Evolutionary conservation across 2,888 invertebrate genomes (phyloP).

Genomic region (Hemithea aestivaria): DNA sequence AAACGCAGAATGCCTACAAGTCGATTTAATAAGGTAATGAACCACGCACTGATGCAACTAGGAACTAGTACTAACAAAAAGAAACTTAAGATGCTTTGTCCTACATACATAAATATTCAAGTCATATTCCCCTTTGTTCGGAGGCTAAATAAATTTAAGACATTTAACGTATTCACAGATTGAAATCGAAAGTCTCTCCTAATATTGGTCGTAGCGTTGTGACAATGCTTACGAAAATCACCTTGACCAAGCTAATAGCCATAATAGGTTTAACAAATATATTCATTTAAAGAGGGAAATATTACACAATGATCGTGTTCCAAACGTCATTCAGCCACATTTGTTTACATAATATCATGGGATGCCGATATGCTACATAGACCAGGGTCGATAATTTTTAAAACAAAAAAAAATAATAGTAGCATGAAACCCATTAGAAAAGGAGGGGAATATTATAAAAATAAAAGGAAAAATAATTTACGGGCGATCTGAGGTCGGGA

Average conservation of each 20-base stretch:
- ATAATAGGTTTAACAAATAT: conserved; percentile 69
- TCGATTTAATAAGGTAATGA: conserved; percentile 41
- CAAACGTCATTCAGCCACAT: conserved; percentile 38
- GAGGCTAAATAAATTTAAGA: conserved; percentile 11
- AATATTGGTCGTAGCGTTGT: conserved; percentile 39
- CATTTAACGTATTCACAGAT: conserved; percentile 18
- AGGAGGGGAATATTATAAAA: too few relatives aligned
- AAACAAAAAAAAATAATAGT: too few relatives aligned
- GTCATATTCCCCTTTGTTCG: conserved; percentile 21
- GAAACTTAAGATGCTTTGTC: conserved; percentile 32
- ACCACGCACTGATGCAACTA: conserved; percentile 35
- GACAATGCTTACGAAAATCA: conserved; percentile 63
- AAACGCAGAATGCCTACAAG: conserved; percentile 64
- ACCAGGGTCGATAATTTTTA: too few relatives aligned
- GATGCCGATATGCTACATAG: not conserved
- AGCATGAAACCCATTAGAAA: too few relatives aligned
- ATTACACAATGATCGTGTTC: conserved; percentile 60
- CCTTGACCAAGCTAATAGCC: conserved; percentile 66
- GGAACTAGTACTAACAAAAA: conserved; percentile 22
- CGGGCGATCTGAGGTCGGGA: too few relatives aligned
- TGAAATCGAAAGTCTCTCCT: conserved; percentile 32
- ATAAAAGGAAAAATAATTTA: too few relatives aligned
- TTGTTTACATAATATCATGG: conserved; percentile 31
- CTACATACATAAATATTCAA: conserved; percentile 28
- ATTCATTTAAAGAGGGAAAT: conserved; percentile 56